Percentiles rank a stretch among this genome's conserved stretches.
Conservation (phyloP, 1,140 invertebrate genomes). For the Drosophila sp. region DNA sequence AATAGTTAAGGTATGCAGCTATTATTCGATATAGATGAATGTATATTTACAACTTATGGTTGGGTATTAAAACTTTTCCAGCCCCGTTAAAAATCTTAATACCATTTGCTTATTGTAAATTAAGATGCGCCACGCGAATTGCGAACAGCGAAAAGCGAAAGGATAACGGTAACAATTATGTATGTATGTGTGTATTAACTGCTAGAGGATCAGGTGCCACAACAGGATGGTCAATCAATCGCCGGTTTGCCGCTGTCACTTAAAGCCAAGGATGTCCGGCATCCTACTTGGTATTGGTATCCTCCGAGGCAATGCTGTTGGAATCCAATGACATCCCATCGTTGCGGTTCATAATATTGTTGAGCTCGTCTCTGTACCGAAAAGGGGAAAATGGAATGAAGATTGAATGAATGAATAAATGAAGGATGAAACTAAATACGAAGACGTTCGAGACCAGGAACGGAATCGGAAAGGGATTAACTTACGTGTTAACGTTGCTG, state of each 20-base stretch:
- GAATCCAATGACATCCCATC: conserved; percentile 33
- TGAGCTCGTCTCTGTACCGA: conserved; percentile 49
- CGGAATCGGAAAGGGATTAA: not conserved
- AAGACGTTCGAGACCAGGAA: not conserved
- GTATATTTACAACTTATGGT: conserved; percentile 48
- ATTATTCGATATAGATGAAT: conserved; percentile 30
- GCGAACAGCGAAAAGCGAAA: conserved; percentile 37
- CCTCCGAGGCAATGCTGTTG: conserved; percentile 36
- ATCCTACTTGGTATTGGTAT: conserved; percentile 37
- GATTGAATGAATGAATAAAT: too few relatives aligned
- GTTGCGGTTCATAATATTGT: conserved; percentile 34
- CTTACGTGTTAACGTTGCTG: conserved; percentile 62
- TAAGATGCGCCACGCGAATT: conserved; percentile 27
- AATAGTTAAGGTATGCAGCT: conserved; percentile 10
- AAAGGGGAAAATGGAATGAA: too few relatives aligned
- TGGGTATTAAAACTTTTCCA: conserved; percentile 79
- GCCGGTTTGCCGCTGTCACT: conserved; percentile 12
- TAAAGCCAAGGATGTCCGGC: conserved; percentile 11
- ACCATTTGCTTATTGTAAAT: conserved; percentile 36
- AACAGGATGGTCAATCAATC: conserved; percentile 46
- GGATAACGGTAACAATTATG: conserved; percentile 48
- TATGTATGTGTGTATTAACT: conserved; percentile 25
- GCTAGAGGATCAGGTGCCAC: conserved; percentile 48
- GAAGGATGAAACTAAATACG: not conserved
- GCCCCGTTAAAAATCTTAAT: conserved; percentile 77